phyloP scores from a whole-genome alignment of 2,888 invertebrate species.

The Cyaniris semiargus region DNA sequence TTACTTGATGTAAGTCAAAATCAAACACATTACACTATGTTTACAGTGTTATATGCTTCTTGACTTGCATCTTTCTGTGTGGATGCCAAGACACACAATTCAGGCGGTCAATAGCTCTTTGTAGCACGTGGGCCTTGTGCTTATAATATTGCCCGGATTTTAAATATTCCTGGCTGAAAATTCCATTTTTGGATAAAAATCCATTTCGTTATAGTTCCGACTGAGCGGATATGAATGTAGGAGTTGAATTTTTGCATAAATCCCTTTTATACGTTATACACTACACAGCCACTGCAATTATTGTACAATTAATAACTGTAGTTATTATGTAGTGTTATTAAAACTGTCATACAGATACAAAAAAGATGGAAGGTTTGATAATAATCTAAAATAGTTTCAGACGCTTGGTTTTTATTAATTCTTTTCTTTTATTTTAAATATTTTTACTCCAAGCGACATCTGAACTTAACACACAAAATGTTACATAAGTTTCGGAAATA shows the following conservation, averaged over 20 bases:
- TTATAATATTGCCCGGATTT: not conserved
- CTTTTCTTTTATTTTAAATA: too few relatives aligned
- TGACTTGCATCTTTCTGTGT: not conserved
- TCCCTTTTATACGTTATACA: not conserved
- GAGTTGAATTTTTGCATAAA: not conserved
- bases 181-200: not conserved
- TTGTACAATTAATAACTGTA: too few relatives aligned
- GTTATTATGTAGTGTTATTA: too few relatives aligned
- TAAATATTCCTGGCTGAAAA: not conserved
- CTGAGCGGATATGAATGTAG: not conserved
- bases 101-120: not conserved
- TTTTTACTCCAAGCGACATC: too few relatives aligned
- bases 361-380: too few relatives aligned
- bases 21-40: not conserved
- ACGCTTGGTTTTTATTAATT: too few relatives aligned
- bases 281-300: too few relatives aligned
- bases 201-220: not conserved
- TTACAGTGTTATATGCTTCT: not conserved
- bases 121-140: not conserved
- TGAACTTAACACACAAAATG: too few relatives aligned
- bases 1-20: not conserved
- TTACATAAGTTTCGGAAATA: too few relatives aligned
- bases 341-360: too few relatives aligned
- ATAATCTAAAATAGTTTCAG: too few relatives aligned
- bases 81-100: not conserved